These are phyloP conservation scores for Leptinotarsa haldemani DNA, from an alignment of 2,888 invertebrate genomes.

Conservation along the genomic window DNA sequence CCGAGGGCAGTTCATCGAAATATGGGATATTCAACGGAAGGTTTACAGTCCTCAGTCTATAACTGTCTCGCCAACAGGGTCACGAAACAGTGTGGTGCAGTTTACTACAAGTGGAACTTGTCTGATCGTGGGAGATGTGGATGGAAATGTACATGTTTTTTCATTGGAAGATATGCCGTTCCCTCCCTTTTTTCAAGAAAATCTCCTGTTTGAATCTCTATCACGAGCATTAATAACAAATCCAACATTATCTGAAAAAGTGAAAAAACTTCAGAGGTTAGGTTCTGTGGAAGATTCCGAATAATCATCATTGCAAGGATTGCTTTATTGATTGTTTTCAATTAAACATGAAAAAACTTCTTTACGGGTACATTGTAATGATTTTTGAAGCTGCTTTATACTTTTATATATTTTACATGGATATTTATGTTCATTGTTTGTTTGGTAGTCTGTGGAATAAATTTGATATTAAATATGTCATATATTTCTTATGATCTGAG, in stretches of 20 bases:
- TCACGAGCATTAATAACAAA: conserved; percentile 74
- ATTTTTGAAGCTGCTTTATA: background rate
- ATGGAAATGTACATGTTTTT: conserved; percentile 76
- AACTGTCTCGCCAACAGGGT: conserved; percentile 67
- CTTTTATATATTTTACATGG: background rate
- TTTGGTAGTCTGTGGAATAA: background rate
- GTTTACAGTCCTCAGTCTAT: conserved; percentile 76
- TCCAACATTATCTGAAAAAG: conserved; percentile 71
- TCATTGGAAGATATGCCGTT: conserved; percentile 82
- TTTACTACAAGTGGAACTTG: conserved; percentile 75
- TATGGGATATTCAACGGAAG: conserved; percentile 85
- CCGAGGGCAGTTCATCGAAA: conserved; percentile 74
- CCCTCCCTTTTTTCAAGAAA: conserved; percentile 75
- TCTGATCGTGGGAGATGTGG: conserved; percentile 73
- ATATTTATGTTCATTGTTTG: background rate
- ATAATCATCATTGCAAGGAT: background rate
- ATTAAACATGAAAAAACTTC: too few relatives aligned
- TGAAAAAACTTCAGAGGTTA: conserved; percentile 62
- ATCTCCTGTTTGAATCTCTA: conserved; percentile 74
- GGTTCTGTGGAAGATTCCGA: conserved; percentile 13
- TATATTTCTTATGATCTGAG: too few relatives aligned
- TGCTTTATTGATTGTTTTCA: background rate
- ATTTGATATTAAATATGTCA: background rate
- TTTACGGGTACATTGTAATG: too few relatives aligned
- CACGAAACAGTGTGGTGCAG: conserved; percentile 69